Evolutionary conservation across 2,888 invertebrate genomes (phyloP).

Genomic region (Lasioglossum figueresi): DNA sequence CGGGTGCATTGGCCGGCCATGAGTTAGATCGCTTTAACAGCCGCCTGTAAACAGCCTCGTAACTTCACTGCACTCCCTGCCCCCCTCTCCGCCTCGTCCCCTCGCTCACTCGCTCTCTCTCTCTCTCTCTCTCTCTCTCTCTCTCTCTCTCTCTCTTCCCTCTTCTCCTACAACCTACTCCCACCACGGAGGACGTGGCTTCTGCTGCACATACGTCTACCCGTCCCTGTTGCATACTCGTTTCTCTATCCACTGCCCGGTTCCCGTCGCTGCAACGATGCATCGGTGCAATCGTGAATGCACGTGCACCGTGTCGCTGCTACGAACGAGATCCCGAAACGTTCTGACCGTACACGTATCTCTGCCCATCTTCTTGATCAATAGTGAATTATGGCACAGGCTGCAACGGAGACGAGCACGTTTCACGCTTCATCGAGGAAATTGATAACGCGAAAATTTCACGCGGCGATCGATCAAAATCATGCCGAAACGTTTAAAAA

Average conservation of each 20-base stretch:
- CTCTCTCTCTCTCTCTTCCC: conserved; percentile 50
- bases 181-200: conserved; percentile 46
- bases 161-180: conserved; percentile 32
- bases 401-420: not conserved
- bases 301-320: conserved; percentile 32
- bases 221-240: conserved; percentile 52
- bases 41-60: conserved; percentile 81
- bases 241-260: conserved; percentile 39
- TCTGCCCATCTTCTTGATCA: not conserved
- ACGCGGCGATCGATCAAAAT: too few species aligned
- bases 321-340: conserved; percentile 20
- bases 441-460: not conserved
- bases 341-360: conserved; percentile 6
- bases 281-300: conserved; percentile 30
- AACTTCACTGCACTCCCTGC: conserved; percentile 71
- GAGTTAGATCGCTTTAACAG: conserved; percentile 81
- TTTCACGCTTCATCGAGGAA: not conserved
- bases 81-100: conserved; percentile 38
- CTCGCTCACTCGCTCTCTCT: conserved; percentile 32
- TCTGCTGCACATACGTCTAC: conserved; percentile 51
- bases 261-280: conserved; percentile 4
- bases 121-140: conserved; percentile 41
- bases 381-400: not conserved
- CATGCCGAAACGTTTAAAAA: not conserved
- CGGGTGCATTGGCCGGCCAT: conserved; percentile 81